phyloP scores from a whole-genome alignment of 1,140 invertebrate genomes.

The Streblospio benedicti region DNA sequence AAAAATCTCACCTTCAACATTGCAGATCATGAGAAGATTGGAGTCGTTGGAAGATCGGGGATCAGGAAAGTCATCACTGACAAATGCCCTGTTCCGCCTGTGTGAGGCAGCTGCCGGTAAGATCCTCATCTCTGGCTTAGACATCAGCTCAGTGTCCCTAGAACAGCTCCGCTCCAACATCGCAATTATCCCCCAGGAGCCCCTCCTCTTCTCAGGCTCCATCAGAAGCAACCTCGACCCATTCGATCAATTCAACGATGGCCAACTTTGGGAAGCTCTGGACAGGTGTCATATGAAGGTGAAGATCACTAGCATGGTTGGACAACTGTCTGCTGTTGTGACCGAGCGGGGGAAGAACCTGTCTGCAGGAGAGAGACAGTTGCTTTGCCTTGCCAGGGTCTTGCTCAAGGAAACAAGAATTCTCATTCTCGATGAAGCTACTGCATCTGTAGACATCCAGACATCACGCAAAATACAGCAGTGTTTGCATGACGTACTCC shows the following conservation, averaged over 20 bases:
- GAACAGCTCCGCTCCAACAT: slow-evolving; percentile 43
- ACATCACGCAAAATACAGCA: no score
- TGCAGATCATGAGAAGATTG: slow-evolving; percentile 32
- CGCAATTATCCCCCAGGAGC: slow-evolving; percentile 40
- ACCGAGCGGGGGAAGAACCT: slow-evolving; percentile 46
- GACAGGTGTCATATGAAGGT: slow-evolving; percentile 49
- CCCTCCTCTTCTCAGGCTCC: slow-evolving; percentile 49
- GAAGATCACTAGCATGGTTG: no score
- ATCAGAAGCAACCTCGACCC: slow-evolving; percentile 59
- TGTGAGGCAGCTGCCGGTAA: slow-evolving; percentile 47
- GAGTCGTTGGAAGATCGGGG: slow-evolving; percentile 46
- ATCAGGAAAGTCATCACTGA: slow-evolving; percentile 52
- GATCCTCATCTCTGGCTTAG: slow-evolving; percentile 37
- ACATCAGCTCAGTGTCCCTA: slow-evolving; percentile 36
- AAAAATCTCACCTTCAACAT: no score
- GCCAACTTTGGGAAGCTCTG: slow-evolving; percentile 43
- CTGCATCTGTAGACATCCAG: no score
- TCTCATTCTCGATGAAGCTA: no score
- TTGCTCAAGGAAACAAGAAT: no score
- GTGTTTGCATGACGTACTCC: no score
- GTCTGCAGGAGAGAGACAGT: no score
- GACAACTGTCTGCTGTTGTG: no score
- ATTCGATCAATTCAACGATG: slow-evolving; percentile 51
- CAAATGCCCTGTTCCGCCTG: slow-evolving; percentile 51
- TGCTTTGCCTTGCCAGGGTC: no score